Conservation (phyloP, 2,113 vertebrate species). For the Corynorhinus townsendii region DNA sequence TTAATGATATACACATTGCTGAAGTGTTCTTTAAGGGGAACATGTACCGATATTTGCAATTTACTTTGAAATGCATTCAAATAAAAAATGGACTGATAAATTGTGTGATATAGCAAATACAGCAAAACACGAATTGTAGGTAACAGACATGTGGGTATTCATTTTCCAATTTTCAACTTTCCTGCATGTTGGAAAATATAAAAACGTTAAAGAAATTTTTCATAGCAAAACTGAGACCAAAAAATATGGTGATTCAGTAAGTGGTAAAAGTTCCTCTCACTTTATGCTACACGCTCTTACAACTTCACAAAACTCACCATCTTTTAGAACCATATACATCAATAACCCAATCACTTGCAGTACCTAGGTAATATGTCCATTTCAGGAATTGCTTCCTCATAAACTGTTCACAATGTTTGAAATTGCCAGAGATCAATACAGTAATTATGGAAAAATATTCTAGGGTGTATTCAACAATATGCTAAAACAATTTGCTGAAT, state of each 20-base stretch:
- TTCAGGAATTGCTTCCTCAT: not conserved
- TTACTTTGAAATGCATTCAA: not conserved
- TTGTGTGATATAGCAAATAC: not conserved
- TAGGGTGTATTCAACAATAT: not conserved
- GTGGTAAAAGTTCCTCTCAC: not conserved
- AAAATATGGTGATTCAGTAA: not conserved
- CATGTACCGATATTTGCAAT: not conserved
- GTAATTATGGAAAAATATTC: not conserved
- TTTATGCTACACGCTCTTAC: not conserved
- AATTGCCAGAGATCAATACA: not conserved
- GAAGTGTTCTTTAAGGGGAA: not conserved
- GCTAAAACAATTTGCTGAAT: not conserved
- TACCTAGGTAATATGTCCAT: not conserved
- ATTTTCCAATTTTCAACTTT: conserved; percentile 6
- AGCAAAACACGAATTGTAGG: not conserved
- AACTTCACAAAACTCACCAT: not conserved
- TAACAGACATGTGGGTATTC: not conserved
- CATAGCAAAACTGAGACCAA: not conserved
- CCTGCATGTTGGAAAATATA: not conserved
- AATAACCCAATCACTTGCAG: not conserved
- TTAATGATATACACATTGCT: not conserved
- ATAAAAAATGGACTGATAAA: not conserved
- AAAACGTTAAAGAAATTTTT: not conserved
- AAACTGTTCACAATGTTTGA: not conserved
- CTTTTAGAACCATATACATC: conserved; percentile 20